Base-by-base conservation (phyloP, 1,140 invertebrate species). In the Contarinia nasturtii region DNA sequence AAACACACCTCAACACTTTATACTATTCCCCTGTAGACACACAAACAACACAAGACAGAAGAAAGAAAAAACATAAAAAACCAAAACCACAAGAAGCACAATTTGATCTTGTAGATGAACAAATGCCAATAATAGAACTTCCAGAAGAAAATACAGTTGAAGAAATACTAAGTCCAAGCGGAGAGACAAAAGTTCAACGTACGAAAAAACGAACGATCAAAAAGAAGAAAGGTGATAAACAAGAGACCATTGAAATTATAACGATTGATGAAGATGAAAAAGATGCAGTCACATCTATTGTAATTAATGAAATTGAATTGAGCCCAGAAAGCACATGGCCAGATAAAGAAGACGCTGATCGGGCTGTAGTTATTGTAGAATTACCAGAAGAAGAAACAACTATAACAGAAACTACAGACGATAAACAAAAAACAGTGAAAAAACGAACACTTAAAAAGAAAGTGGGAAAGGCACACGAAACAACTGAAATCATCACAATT, bases 171-270 rank as follows among this genome's bases (percentile, higher is more conserved):
- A 27, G 27, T 27, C 27, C 27, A 27, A 27, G 27, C 27, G 27
- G 27, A 27, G 27, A 27, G 10, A 27, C 27, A 27, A 27, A 27
- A 10, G 27, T 27, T 5, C 27, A 27, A 27, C 27, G 27, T 27
- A 27, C 27, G 27, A 51, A 38, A 49, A 57, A 38, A 48, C 49
- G 54, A 33, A 45, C 47, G 12, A 53, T 55, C 36, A 59, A 57
- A 51, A 63, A 63, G 51, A 50, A 56, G 46, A 50, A 56, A 44
- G 55, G 50, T 21, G 54, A 47, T 19, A 63, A 56, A 50, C 48
- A 59, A 53, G 56, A 64, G 53, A 54, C 50, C 12, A 62, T 59
- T 3, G 58, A 64, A 53, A 61, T 64, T 44, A 51, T 61, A 33
- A 60, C 50, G 18, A 40, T 57, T 12, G 50, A 55, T 48, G 53